Base-by-base conservation (phyloP, 2,888 invertebrate species). In the Melolontha melolontha region DNA sequence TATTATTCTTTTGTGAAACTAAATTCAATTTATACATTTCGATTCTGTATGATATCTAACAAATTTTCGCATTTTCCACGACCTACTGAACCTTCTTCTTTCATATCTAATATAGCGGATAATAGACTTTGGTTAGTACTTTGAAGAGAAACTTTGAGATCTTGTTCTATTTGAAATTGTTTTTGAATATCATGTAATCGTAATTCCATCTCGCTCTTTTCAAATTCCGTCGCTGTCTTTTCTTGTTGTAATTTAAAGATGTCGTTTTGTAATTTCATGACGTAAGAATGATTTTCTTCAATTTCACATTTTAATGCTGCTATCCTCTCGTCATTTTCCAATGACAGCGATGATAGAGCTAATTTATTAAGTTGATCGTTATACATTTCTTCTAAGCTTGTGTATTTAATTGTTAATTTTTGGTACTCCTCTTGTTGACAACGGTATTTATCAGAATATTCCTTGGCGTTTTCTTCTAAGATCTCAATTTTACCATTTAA, bases 181-280 rank as follows among this genome's bases (percentile, higher is more conserved):
- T 75, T 75, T 70, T 77, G 74, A 7, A 74, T 73, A 72, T 80
- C 80, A 66, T 81, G 79, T 27, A 79, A 70, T 49, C 76, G 73
- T 17, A 80, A 55, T n/a, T 75, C 74, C 22, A 77, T 64, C 73
- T 80, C 81, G 39, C 77, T 79, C 79, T 75, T 80, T 74, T 80
- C 76, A 66, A 80, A 77, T 72, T 80, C 77, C 44, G 78, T 62
- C 27, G 70, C 68, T 10, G 78, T 78, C 8, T 77, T 70, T 64
- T 80, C 71, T 47, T 79, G 77, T 66, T 78, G 72, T 10, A 77
- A 66, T 22, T 73, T 70, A 7, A 74, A 71, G 29, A 78, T 71
- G 41, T 79, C 76, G 34, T 74, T 70, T 68, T 77, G 76, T 7
- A 79, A 67, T 8, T 71, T 64, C 17, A 74, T 69, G 10, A 78